A percentile compares a stretch with the other conserved stretches of the same genome.
These are phyloP conservation scores for Dione vanillae DNA, from an alignment of 2,888 invertebrate genomes.

Conservation along the genomic window DNA sequence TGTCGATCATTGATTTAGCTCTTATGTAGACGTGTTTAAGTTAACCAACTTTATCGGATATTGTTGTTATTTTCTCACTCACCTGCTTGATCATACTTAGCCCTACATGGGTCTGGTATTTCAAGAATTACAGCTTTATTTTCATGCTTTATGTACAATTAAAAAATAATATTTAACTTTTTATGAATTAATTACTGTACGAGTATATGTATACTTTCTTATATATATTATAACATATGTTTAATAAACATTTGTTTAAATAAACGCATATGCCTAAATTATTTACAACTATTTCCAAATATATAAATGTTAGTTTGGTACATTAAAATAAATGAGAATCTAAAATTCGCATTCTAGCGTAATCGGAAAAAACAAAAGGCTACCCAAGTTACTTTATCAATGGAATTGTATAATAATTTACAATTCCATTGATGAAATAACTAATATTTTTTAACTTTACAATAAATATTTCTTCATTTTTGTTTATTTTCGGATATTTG, in stretches of 20 bases:
- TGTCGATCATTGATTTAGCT: background rate
- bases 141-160: too few species aligned
- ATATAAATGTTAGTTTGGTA: background rate
- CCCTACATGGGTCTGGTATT: background rate
- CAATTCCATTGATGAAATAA: background rate
- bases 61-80: background rate
- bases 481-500: too few species aligned
- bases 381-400: too few species aligned
- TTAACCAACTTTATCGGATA: slow-evolving; percentile 12
- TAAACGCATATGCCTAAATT: too few species aligned
- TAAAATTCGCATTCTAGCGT: background rate
- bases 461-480: too few species aligned
- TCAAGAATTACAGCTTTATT: too few species aligned
- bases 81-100: background rate
- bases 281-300: too few species aligned
- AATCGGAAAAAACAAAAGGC: background rate
- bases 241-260: too few species aligned
- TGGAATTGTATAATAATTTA: slow-evolving; percentile 5
- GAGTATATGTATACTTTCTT: too few species aligned
- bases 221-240: too few species aligned
- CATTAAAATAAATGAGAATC: background rate
- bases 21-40: slow-evolving; percentile 7
- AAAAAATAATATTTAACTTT: background rate
- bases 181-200: too few species aligned
- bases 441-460: too few species aligned